phyloP scores from a whole-genome alignment of 2,113 vertebrate genomes.

The Oceanites oceanicus region DNA sequence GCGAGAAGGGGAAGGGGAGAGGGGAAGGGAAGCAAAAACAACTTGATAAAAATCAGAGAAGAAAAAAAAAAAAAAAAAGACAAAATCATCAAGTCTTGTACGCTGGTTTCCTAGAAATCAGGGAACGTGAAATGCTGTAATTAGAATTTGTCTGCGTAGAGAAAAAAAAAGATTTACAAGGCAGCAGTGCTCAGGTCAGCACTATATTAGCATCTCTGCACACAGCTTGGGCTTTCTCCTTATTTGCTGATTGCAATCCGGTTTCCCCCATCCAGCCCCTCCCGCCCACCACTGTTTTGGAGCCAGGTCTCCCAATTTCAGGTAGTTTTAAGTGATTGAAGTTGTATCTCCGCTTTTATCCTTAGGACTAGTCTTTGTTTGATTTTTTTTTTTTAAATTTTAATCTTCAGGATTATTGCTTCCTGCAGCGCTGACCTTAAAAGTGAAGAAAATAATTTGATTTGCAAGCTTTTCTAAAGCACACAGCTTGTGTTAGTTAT shows the following conservation, averaged over 20 bases:
- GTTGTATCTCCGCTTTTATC: slow-evolving; percentile 10
- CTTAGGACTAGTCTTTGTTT: not conserved
- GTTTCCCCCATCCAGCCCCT: not conserved
- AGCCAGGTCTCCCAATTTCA: not conserved
- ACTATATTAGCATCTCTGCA: not conserved
- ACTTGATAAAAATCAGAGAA: slow-evolving; percentile 40
- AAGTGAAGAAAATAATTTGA: slow-evolving; percentile 26
- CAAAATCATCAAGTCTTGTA: slow-evolving; percentile 28
- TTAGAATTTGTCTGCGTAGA: not conserved
- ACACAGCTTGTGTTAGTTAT: not conserved
- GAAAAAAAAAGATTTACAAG: not conserved
- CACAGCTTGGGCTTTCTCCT: not conserved
- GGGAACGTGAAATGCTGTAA: not conserved
- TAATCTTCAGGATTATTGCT: slow-evolving; percentile 45
- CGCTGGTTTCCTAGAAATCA: slow-evolving; percentile 2
- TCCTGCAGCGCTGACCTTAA: slow-evolving; percentile 42
- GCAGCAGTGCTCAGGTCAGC: not conserved
- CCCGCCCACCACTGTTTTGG: not conserved
- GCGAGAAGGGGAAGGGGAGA: not conserved
- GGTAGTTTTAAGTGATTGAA: slow-evolving; percentile 47
- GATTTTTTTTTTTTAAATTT: not conserved
- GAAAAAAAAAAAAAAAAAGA: not conserved
- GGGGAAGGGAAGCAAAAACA: slow-evolving; percentile 29
- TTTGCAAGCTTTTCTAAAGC: slow-evolving; percentile 8
- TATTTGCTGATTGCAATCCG: not conserved